Percentiles rank a stretch among this genome's conserved stretches.
These are phyloP conservation scores for Margarornis squamiger DNA, from an alignment of 2,797 vertebrate species.

Conservation along the genomic window DNA sequence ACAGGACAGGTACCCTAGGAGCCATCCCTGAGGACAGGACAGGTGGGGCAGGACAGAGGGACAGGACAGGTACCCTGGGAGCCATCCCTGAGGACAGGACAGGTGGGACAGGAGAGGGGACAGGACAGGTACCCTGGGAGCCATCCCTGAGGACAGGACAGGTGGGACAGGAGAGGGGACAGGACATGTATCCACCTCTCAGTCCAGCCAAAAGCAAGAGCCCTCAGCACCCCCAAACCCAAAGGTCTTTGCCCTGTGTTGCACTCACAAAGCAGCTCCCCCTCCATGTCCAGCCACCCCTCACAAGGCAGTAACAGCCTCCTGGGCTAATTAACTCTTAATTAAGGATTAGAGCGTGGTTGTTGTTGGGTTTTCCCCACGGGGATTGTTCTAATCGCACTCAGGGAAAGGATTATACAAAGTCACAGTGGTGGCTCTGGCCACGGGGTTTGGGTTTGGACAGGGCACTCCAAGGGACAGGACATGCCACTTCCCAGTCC, in stretches of 20 bases:
- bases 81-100: background rate
- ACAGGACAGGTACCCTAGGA: no score
- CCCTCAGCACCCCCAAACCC: background rate
- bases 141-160: background rate
- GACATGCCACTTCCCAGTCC: rapidly evolving
- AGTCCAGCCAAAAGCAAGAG: background rate
- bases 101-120: background rate
- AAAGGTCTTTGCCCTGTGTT: background rate
- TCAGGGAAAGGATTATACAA: background rate
- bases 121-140: background rate
- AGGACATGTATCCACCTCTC: background rate
- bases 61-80: background rate
- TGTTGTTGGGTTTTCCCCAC: background rate
- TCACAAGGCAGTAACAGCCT: background rate
- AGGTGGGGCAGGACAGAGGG: rapidly evolving
- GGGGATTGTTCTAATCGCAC: background rate
- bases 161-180: background rate
- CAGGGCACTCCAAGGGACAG: background rate
- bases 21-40: background rate
- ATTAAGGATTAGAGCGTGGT: background rate
- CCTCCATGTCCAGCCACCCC: background rate
- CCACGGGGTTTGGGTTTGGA: background rate
- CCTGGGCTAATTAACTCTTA: slow-evolving; percentile 27
- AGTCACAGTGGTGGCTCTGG: rapidly evolving
- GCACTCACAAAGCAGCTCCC: background rate